phyloP scores from a whole-genome alignment of 1,140 invertebrate species.

The Drosophila pectinifera region DNA sequence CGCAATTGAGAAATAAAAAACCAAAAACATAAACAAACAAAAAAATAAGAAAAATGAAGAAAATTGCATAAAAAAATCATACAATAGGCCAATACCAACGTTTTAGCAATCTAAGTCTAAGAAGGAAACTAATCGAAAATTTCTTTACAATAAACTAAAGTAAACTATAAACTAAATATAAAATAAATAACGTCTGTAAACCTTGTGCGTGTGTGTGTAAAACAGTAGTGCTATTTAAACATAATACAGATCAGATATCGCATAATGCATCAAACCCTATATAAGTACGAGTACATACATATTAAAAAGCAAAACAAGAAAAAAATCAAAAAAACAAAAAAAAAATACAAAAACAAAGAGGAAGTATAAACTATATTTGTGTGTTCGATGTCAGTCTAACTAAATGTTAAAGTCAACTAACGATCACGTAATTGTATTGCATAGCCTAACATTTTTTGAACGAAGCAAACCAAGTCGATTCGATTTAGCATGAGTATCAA shows the following conservation, averaged over 20 bases:
- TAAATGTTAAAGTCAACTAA: constrained; percentile 71
- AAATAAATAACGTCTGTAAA: constrained; percentile 50
- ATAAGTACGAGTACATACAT: constrained; percentile 58
- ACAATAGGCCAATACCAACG: constrained; percentile 78
- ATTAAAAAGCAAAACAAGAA: constrained; percentile 14
- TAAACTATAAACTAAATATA: constrained; percentile 21
- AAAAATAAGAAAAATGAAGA: constrained; percentile 16
- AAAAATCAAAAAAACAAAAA: constrained; percentile 5
- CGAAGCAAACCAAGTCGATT: constrained; percentile 48
- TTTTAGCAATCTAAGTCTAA: constrained; percentile 72
- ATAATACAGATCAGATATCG: constrained; percentile 53
- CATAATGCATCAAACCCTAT: constrained; percentile 58
- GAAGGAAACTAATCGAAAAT: constrained; percentile 55
- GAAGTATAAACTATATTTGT: constrained; percentile 64
- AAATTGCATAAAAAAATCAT: constrained; percentile 51
- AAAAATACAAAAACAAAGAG: constrained; percentile 8
- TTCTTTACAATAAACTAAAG: constrained; percentile 46
- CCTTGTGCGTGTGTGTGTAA: constrained; percentile 61
- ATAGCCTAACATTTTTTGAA: constrained; percentile 63
- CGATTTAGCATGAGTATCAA: constrained; percentile 62
- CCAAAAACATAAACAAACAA: constrained; percentile 8
- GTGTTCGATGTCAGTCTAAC: constrained; percentile 75
- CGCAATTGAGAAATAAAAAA: constrained; percentile 30
- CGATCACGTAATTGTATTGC: constrained; percentile 54
- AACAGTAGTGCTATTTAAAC: constrained; percentile 48